Base-by-base conservation (phyloP, 2,888 invertebrate species). In the Acanthacorydalis orientalis region DNA sequence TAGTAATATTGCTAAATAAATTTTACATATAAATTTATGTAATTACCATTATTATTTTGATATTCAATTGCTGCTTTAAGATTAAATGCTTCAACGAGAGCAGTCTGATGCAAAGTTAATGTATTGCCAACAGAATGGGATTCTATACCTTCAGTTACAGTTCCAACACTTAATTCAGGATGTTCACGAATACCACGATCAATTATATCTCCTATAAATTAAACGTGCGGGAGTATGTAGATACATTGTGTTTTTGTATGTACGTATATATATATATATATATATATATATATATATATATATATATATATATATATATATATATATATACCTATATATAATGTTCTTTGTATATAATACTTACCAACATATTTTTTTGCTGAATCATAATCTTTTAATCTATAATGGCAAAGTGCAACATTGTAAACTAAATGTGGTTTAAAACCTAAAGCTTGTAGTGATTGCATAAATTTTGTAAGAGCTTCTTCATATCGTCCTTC, bases 31-130 rank as follows among this genome's bases (percentile, higher is more conserved):
- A 37, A 4, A 34, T 7, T 12, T 55, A 12, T 23, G n/a, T 15
- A 12, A 4, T 35, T 31, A 76, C 86, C 72, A 63, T 91, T 88
- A 63, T 85, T 86, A 45, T 87, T 74, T 62, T 93, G 90, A 67
- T 91, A 98, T 66, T 97, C 96, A 56, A 98, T 92, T 4, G 97
- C 97, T 9, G 97, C 95, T 72, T 97, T 97, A 16, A 98, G 73
- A 69, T 98, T 98, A 60, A 97, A 92, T 0, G 97, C 96, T 69
- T 98, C 98, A 10, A 98, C 90, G 3, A 98, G 74, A 15, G 95
- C 93, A 4, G 97, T 96, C 64, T 96, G 85, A 59, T 97, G 95
- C 49, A 98, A 72, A 1, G 86, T 86, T 49, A 91, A 68, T 1
- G 93, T 91, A 64, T 96, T 96, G 0, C 97, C 97, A 34, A 98